Evolutionary conservation across 2,888 invertebrate genomes (phyloP).

Genomic region (Phrixothrix hirtus): DNA sequence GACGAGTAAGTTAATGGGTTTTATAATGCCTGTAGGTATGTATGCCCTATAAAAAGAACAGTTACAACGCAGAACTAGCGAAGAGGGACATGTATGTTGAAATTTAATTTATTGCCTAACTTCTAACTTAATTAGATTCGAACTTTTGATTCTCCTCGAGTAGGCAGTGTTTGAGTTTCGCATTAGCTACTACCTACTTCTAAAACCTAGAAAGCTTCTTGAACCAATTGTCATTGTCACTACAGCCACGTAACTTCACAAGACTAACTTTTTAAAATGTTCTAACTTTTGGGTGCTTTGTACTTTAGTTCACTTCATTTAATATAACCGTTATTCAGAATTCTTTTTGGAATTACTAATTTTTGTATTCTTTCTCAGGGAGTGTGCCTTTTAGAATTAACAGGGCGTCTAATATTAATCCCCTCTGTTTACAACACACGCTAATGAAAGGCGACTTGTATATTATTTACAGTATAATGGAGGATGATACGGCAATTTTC

Average conservation of each 20-base stretch:
- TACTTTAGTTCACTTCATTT: conserved; percentile 9
- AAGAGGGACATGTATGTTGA: conserved; percentile 9
- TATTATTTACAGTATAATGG: conserved; percentile 20
- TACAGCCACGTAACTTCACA: conserved; percentile 25
- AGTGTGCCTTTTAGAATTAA: no score
- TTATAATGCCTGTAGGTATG: conserved; percentile 16
- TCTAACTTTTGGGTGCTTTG: conserved; percentile 15
- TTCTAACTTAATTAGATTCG: conserved; percentile 13
- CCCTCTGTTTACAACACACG: no score
- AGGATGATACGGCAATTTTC: conserved; percentile 19
- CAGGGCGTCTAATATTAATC: no score
- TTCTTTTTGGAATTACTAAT: conserved; percentile 8
- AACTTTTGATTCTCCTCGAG: conserved; percentile 21
- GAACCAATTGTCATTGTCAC: conserved; percentile 17
- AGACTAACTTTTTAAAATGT: conserved; percentile 20
- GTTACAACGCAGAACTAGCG: not conserved
- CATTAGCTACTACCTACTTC: conserved; percentile 4
- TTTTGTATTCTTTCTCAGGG: not conserved
- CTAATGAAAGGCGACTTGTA: conserved; percentile 22
- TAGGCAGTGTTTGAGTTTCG: conserved; percentile 22
- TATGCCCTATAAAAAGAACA: not conserved
- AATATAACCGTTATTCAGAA: conserved; percentile 5
- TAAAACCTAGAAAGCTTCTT: conserved; percentile 6
- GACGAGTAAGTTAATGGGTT: conserved; percentile 12
- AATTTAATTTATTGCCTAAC: conserved; percentile 14